Percentiles rank a stretch among this genome's conserved stretches.
These are phyloP conservation scores for Circaetus cinerascens DNA, from an alignment of 2,113 vertebrate genomes.

Conservation along the genomic window DNA sequence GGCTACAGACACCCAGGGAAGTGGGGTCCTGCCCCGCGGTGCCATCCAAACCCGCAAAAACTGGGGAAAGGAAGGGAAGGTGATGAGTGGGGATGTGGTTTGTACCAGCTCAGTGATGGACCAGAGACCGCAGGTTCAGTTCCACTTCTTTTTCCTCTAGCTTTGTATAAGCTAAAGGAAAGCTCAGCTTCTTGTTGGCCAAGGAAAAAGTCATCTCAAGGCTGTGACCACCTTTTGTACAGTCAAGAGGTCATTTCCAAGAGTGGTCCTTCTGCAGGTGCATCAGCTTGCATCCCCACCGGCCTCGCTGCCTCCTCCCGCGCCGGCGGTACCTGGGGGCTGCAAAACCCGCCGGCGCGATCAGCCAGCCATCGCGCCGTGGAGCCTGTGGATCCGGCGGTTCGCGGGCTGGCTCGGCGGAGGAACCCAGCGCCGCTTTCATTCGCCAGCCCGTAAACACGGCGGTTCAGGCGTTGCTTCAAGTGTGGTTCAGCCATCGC, in stretches of 20 bases:
- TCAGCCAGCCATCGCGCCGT: not conserved
- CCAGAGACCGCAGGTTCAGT: no score
- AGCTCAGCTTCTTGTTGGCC: not conserved
- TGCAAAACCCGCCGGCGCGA: not conserved
- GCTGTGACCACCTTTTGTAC: fast-evolving
- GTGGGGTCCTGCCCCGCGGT: fast-evolving
- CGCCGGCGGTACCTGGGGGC: not conserved
- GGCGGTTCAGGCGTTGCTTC: not conserved
- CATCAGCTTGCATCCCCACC: not conserved
- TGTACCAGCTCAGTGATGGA: not conserved
- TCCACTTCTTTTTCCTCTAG: not conserved
- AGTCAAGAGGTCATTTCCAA: fast-evolving
- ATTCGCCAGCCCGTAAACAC: not conserved
- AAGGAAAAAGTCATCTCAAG: fast-evolving
- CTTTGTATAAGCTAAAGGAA: fast-evolving
- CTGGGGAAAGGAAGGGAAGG: not conserved
- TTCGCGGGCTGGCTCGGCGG: not conserved
- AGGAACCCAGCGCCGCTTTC: not conserved
- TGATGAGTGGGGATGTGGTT: fast-evolving
- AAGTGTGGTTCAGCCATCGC: not conserved
- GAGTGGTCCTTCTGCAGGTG: not conserved
- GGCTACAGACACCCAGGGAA: not conserved
- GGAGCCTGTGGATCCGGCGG: not conserved
- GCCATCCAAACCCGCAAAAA: not conserved
- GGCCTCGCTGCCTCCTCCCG: not conserved